These are phyloP conservation scores for Sinodicranocentrus sp. DNA, from an alignment of 2,888 invertebrate species.

Conservation along the genomic window DNA sequence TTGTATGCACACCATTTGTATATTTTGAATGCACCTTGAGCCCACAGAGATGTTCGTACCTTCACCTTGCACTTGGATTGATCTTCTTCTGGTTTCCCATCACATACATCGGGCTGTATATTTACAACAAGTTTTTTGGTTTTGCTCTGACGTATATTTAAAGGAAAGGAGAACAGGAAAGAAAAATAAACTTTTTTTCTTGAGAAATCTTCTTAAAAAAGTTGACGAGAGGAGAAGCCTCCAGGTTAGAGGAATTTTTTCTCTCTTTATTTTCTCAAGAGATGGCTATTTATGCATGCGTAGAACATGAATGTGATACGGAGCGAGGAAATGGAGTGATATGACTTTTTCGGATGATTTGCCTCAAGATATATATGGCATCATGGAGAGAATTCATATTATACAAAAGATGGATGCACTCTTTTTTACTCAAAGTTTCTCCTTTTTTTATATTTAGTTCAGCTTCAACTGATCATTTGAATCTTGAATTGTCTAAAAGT, in stretches of 20 bases:
- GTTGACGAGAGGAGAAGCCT: no score
- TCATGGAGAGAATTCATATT: background rate
- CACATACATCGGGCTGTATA: background rate
- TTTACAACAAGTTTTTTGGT: background rate
- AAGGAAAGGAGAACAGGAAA: slow-evolving; percentile 28
- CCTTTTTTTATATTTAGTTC: background rate
- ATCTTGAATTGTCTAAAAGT: slow-evolving; percentile 19
- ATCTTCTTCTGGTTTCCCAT: no score
- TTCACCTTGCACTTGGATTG: slow-evolving; percentile 64
- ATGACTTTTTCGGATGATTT: slow-evolving; percentile 45
- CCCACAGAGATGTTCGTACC: slow-evolving; percentile 10
- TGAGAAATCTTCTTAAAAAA: no score
- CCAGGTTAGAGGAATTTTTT: no score
- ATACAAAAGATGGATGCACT: slow-evolving; percentile 26
- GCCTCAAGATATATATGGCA: slow-evolving; percentile 35
- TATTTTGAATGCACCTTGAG: slow-evolving; percentile 2
- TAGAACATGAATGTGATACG: no score
- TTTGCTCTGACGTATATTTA: background rate
- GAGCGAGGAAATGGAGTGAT: slow-evolving; percentile 23
- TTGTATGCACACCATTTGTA: slow-evolving; percentile 11
- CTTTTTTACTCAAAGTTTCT: slow-evolving; percentile 36
- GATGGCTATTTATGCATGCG: no score
- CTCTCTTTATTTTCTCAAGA: no score
- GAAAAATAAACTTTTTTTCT: slow-evolving; percentile 45
- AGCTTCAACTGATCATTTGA: background rate